Evolutionary conservation across 1,140 invertebrate species (phyloP).

Genomic region (Lepidotrigona ventralis): DNA sequence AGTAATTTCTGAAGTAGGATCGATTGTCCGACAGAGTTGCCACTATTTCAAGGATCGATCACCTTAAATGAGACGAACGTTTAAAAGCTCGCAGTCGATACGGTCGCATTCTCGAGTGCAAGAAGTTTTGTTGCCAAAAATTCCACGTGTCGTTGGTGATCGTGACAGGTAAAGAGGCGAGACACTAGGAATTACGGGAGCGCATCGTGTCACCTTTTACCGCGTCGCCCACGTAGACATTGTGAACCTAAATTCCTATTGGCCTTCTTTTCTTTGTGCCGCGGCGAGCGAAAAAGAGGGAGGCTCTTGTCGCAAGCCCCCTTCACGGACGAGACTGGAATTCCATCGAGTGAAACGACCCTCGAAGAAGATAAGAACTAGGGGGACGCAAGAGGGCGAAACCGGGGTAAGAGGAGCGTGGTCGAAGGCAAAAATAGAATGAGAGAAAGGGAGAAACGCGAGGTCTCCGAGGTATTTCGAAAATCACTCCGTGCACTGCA

Average conservation of each 20-base stretch:
- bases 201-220: neutral
- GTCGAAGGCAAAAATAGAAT: conserved; percentile 24
- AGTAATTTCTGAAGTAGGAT: no score
- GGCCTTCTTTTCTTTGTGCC: conserved; percentile 34
- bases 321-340: conserved; percentile 47
- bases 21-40: no score
- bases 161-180: neutral
- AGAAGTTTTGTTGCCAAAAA: no score
- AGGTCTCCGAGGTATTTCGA: conserved; percentile 45
- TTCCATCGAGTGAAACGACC: conserved; percentile 54
- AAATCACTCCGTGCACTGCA: conserved; percentile 49
- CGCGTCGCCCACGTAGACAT: conserved; percentile 4
- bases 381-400: neutral
- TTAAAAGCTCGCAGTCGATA: no score
- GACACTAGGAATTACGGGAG: conserved; percentile 2
- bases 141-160: neutral
- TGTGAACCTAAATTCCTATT: conserved; percentile 47
- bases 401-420: neutral
- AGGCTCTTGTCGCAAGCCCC: conserved; percentile 26
- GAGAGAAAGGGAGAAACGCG: neutral
- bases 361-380: conserved; percentile 48
- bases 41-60: no score
- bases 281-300: conserved; percentile 33
- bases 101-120: no score
- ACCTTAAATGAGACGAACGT: no score